phyloP scores from a whole-genome alignment of 2,888 invertebrate genomes.

The Malachius bipustulatus region DNA sequence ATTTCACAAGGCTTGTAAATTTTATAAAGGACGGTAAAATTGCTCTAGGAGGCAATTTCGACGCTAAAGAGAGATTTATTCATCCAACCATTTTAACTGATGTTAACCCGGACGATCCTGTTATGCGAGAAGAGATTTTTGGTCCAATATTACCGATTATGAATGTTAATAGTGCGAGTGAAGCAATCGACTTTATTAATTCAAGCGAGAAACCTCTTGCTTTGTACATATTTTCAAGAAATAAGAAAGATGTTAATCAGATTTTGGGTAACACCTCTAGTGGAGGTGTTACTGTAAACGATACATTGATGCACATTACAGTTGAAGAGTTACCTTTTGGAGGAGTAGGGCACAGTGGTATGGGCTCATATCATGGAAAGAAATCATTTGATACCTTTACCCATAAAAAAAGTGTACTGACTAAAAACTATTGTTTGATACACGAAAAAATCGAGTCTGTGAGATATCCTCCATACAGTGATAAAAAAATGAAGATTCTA shows the following conservation, averaged over 20 bases:
- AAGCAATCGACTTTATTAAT: constrained; percentile 87
- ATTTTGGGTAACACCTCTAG: constrained; percentile 62
- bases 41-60: constrained; percentile 71
- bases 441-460: constrained; percentile 56
- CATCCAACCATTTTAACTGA: constrained; percentile 75
- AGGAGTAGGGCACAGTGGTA: constrained; percentile 90
- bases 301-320: constrained; percentile 70
- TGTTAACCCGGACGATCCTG: constrained; percentile 59
- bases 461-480: constrained; percentile 77
- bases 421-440: constrained; percentile 54
- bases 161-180: constrained; percentile 65
- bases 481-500: constrained; percentile 55
- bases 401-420: constrained; percentile 75
- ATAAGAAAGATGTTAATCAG: constrained; percentile 43
- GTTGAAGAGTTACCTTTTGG: constrained; percentile 93
- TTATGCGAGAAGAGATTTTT: constrained; percentile 92
- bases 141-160: constrained; percentile 91
- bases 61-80: constrained; percentile 67
- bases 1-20: constrained; percentile 40
- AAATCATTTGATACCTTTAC: constrained; percentile 84
- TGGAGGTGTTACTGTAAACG: constrained; percentile 76
- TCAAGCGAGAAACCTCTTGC: constrained; percentile 81
- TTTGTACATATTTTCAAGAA: constrained; percentile 71
- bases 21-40: constrained; percentile 59
- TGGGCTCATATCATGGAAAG: constrained; percentile 89